These are phyloP conservation scores for Drosophila flavopinicola DNA, from an alignment of 2,888 invertebrate genomes.

Conservation along the genomic window DNA sequence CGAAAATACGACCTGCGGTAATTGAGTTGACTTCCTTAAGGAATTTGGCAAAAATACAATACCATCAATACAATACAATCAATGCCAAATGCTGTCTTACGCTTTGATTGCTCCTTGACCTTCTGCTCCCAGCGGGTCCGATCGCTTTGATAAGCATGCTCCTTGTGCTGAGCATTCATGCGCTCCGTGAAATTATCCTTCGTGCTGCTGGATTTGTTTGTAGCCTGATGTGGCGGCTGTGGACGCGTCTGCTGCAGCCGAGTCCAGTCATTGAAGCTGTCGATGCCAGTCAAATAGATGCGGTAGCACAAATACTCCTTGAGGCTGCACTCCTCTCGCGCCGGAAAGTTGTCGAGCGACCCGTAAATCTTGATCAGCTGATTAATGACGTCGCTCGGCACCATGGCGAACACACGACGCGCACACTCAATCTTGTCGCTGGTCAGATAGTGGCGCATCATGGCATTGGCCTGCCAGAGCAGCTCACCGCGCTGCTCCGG, in stretches of 20 bases:
- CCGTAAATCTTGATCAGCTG: slow-evolving; percentile 85
- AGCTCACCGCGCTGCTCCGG: slow-evolving; percentile 91
- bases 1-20: no score
- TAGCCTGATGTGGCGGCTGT: slow-evolving; percentile 87
- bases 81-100: slow-evolving; percentile 80
- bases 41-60: no score
- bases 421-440: slow-evolving; percentile 93
- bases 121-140: slow-evolving; percentile 90
- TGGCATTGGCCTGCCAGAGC: slow-evolving; percentile 93
- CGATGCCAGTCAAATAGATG: slow-evolving; percentile 93
- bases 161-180: slow-evolving; percentile 93
- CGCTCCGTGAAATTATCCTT: slow-evolving; percentile 91
- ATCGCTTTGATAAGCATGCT: slow-evolving; percentile 91
- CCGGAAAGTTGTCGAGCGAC: slow-evolving; percentile 84
- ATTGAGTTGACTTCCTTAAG: no score
- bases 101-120: slow-evolving; percentile 89
- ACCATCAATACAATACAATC: no score
- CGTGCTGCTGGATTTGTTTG: slow-evolving; percentile 84
- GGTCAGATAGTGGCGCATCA: slow-evolving; percentile 93
- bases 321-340: slow-evolving; percentile 85
- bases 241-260: slow-evolving; percentile 93
- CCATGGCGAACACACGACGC: slow-evolving; percentile 89
- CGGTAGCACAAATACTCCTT: slow-evolving; percentile 95
- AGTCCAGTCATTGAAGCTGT: slow-evolving; percentile 95
- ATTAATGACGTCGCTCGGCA: slow-evolving; percentile 88